A percentile compares a stretch with the other conserved stretches of the same genome.
These are phyloP conservation scores for Thumatha senex DNA, from an alignment of 2,888 invertebrate genomes.

Conservation along the genomic window DNA sequence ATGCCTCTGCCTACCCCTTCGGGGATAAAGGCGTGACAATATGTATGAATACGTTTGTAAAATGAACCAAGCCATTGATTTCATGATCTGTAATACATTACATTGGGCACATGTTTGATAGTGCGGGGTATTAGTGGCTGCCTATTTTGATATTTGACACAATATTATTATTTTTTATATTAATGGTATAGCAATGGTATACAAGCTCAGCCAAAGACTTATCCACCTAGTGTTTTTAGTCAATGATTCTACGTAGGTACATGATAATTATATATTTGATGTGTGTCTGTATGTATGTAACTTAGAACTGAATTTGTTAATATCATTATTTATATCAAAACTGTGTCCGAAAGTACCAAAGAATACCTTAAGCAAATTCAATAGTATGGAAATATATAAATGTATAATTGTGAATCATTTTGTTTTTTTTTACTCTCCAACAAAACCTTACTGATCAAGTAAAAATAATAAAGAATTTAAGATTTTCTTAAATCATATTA, in stretches of 20 bases:
- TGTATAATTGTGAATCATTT: conserved; percentile 13
- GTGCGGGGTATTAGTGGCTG: too few relatives aligned
- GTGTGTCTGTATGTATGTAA: conserved; percentile 18
- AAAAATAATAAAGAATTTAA: too few relatives aligned
- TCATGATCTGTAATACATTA: too few relatives aligned
- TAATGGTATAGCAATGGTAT: conserved; percentile 10
- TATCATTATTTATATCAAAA: conserved; percentile 17
- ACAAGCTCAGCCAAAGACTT: conserved; percentile 52
- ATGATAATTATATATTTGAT: conserved; percentile 16
- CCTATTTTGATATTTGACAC: too few relatives aligned
- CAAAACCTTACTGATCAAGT: too few relatives aligned
- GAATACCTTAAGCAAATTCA: conserved; percentile 43
- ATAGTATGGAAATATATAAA: conserved; percentile 32
- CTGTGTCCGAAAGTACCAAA: conserved; percentile 58
- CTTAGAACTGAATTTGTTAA: conserved; percentile 30
- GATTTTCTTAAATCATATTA: too few relatives aligned
- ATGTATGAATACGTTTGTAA: too few relatives aligned
- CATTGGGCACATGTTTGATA: too few relatives aligned
- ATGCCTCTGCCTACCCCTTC: too few relatives aligned
- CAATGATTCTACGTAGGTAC: conserved; percentile 21
- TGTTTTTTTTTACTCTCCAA: conserved; percentile 7
- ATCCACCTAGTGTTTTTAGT: conserved; percentile 39
- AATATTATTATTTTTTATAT: too few relatives aligned
- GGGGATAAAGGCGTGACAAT: too few relatives aligned
- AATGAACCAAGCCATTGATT: too few relatives aligned